A percentile compares a stretch with the other conserved stretches of the same genome.
Evolutionary conservation across 2,797 vertebrate species (phyloP).

Genomic region (Esox lucius): DNA sequence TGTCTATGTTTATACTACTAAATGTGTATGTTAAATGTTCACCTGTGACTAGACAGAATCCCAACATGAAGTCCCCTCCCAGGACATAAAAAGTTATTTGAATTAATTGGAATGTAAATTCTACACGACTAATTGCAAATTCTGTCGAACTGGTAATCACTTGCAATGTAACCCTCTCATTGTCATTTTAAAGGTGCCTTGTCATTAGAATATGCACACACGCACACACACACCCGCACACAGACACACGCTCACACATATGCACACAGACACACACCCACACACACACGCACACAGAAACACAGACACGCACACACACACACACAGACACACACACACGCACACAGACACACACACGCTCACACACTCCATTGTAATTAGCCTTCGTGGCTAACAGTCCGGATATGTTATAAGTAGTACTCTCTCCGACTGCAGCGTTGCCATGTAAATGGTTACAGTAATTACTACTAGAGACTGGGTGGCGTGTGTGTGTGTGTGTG

Average conservation of each 20-base stretch:
- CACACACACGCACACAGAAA: constrained; percentile 15
- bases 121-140: constrained; percentile 1
- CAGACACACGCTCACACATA: constrained; percentile 15
- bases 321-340: neutral
- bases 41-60: too few species aligned
- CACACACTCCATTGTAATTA: constrained; percentile 2
- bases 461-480: constrained; percentile 2
- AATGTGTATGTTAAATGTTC: too few species aligned
- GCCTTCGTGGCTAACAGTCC: neutral
- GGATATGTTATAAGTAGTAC: constrained; percentile 33
- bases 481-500: constrained; percentile 1
- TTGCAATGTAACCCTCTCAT: constrained; percentile 20
- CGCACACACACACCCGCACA: neutral
- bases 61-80: too few species aligned
- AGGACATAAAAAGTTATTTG: too few species aligned
- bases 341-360: neutral
- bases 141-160: constrained; percentile 33
- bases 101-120: neutral
- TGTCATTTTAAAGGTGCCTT: constrained; percentile 19
- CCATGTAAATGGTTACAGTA: constrained; percentile 2
- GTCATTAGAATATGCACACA: constrained; percentile 19
- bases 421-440: constrained; percentile 16
- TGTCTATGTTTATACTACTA: too few species aligned
- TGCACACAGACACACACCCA: too few species aligned
- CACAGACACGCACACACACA: too few species aligned